Percentiles rank a stretch among this genome's conserved stretches.
Conservation (phyloP, 2,113 vertebrate species). For the Archocentrus centrarchus region DNA sequence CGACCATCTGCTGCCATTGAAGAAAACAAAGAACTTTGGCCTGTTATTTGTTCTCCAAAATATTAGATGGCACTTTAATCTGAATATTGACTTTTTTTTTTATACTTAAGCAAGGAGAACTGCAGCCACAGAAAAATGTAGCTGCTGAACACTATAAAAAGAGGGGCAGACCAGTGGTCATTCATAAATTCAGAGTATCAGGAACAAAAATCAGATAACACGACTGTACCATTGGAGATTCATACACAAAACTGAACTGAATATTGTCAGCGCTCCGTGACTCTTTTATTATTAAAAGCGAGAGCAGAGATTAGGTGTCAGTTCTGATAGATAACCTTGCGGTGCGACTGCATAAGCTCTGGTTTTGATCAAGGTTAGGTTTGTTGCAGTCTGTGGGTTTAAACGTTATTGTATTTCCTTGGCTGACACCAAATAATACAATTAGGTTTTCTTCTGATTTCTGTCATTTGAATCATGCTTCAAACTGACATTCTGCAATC, state of each 20-base stretch:
- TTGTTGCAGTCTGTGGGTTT: slow-evolving; percentile 7
- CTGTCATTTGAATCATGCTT: slow-evolving; percentile 45
- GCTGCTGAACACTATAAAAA: neutral
- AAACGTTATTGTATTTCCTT: slow-evolving; percentile 30
- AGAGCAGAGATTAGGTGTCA: slow-evolving; percentile 23
- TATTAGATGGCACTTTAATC: slow-evolving; percentile 13
- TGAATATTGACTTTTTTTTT: accelerated
- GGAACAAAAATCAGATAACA: neutral
- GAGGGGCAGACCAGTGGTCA: neutral
- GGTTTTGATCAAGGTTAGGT: slow-evolving; percentile 5
- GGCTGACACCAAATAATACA: slow-evolving; percentile 24
- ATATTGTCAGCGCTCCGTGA: slow-evolving; percentile 11
- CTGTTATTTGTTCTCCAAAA: slow-evolving; percentile 15
- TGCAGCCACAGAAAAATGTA: neutral
- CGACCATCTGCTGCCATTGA: neutral
- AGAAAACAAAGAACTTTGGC: slow-evolving; percentile 9
- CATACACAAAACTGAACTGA: slow-evolving; percentile 10
- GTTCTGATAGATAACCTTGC: neutral
- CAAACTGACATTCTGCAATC: slow-evolving; percentile 52
- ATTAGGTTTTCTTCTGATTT: slow-evolving; percentile 9
- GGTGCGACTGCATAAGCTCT: neutral
- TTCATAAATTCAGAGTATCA: neutral
- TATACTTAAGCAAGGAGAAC: neutral
- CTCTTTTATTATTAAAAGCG: slow-evolving; percentile 7
- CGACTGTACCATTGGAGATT: slow-evolving; percentile 16